A percentile compares a stretch with the other conserved stretches of the same genome.
These are phyloP conservation scores for Montipora capitata DNA, from an alignment of 92 coral and sea anemone genomes.

Conservation along the genomic window DNA sequence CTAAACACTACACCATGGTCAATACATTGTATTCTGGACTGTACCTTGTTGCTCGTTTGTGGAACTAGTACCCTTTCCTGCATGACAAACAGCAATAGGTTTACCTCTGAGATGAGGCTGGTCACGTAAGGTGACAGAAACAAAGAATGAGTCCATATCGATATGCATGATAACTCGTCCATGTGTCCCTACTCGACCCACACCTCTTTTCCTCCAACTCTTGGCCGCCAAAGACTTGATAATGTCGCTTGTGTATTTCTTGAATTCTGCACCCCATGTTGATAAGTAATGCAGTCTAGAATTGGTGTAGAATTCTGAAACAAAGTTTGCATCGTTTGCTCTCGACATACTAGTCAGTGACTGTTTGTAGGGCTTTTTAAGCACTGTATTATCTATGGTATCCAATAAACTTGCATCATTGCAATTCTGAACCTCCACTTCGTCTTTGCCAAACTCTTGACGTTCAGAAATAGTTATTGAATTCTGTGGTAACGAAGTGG, in stretches of 20 bases:
- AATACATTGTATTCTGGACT: not conserved
- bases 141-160: conserved; percentile 99
- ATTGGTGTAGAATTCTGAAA: conserved; percentile 89
- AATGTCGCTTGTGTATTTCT: conserved; percentile 88
- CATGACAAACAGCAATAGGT: conserved; percentile 99
- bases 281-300: conserved; percentile 95
- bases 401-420: too few relatives aligned
- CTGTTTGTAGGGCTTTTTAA: not conserved
- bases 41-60: conserved; percentile 33
- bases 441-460: not conserved
- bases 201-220: conserved; percentile 56
- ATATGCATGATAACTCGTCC: conserved; percentile 94
- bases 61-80: conserved; percentile 72
- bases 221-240: conserved; percentile 68
- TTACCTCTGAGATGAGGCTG: conserved; percentile 92
- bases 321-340: conserved; percentile 96
- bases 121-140: conserved; percentile 88
- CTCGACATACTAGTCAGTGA: conserved; percentile 56
- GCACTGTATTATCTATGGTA: not conserved
- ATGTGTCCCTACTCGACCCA: conserved; percentile 50
- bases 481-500: not conserved
- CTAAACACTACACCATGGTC: not conserved
- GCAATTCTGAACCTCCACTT: not conserved
- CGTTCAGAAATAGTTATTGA: not conserved
- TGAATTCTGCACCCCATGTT: conserved; percentile 97